Evolutionary conservation across 1,140 invertebrate species (phyloP), one percentile per base, ranked within the genome.

Genomic region (Plodia interpunctella): DNA sequence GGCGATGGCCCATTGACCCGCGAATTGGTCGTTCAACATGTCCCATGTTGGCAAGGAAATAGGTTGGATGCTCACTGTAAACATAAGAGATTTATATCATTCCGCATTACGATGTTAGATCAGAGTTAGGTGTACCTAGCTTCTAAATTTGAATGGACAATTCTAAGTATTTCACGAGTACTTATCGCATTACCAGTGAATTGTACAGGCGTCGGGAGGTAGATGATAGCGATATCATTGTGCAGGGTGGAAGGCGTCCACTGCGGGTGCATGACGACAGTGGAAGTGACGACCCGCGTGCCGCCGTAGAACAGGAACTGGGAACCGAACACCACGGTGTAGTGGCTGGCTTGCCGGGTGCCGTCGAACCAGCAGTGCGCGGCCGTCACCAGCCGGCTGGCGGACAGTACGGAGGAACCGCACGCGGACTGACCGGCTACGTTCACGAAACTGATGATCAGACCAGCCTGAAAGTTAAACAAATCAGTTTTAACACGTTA

Each of bases 151-250:
- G n/a, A n/a, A n/a, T n/a, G n/a, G n/a, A n/a, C n/a, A n/a, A n/a
- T n/a, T n/a, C n/a, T n/a, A n/a, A n/a, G n/a, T n/a, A n/a, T n/a
- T 32, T 32, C 11, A 6, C 8, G 30, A 32, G 1, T 10, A 15
- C 10, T 0, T 11, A 0, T 52, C 9, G 0, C 21, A 3, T 70
- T 62, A 82, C 79, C 60, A 20, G 73, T 72, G 25, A 89, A 78
- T 4, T 59, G 19, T 4, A 90, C 60, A 0, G 50, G 52, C 0
- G 57, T 65, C 0, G 89, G 86, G 30, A 90, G 62, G 35, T 80
- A 76, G 10, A 90, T 79, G 17, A 91, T 55, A 0, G 89, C 81
- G 3, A 91, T 75, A 51, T 91, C 87, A 15, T 90, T 87, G 25
- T 59, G 25, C 0, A 85, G 13, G 5, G 54, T 67, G 0, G 9